phyloP scores from a whole-genome alignment of 2,797 vertebrate genomes.

The Phylloscopus collybita region DNA sequence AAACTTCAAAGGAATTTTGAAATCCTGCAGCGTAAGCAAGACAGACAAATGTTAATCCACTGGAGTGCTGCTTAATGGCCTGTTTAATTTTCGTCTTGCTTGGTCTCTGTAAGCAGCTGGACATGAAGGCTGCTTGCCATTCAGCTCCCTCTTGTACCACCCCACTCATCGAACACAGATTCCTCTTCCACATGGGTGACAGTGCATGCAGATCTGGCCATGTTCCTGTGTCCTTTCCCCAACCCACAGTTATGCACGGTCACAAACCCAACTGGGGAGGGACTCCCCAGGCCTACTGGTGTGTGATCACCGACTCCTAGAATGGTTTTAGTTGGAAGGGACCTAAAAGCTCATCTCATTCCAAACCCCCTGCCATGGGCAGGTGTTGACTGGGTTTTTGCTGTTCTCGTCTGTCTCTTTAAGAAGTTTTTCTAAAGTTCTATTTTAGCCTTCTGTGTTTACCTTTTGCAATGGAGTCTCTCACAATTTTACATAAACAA shows the following conservation, averaged over 20 bases:
- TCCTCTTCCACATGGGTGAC: background rate
- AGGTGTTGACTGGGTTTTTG: background rate
- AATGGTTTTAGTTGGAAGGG: background rate
- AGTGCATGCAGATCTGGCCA: background rate
- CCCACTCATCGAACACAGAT: background rate
- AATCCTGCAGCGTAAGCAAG: constrained; percentile 54
- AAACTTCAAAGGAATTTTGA: constrained; percentile 75
- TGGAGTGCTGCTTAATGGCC: constrained; percentile 60
- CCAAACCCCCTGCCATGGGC: background rate
- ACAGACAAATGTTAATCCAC: constrained; percentile 64
- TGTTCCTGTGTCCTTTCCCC: background rate
- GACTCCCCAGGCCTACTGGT: background rate
- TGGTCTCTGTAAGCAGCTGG: constrained; percentile 40
- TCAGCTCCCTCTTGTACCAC: background rate
- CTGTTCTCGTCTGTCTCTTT: too few species aligned
- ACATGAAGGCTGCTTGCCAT: background rate
- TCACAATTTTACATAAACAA: too few species aligned
- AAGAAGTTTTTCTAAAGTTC: too few species aligned
- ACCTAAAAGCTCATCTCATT: background rate
- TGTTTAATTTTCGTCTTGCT: constrained; percentile 52
- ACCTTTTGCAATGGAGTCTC: too few species aligned
- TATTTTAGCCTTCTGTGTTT: too few species aligned
- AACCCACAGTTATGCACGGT: accelerated
- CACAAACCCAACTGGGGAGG: background rate
- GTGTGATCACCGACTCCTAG: background rate